Base-by-base conservation (phyloP, 37 sponge, comb jelly and placozoan species). In the Tethya wilhelma region DNA sequence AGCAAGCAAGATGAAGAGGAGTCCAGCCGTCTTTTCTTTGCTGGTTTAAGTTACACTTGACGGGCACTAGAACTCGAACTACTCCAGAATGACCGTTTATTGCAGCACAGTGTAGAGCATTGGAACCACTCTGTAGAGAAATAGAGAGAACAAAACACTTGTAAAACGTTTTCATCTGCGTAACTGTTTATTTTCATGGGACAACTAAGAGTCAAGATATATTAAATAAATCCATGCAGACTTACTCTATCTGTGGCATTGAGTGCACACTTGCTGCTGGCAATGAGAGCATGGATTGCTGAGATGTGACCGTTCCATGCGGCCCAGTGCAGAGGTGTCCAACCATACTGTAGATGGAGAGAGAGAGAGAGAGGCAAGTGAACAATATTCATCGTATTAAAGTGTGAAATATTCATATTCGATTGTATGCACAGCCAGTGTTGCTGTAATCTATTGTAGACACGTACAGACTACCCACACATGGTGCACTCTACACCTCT, bases 321-420 rank as follows among this genome's bases (percentile, higher is more conserved):
- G 4, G 90, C 85, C 90, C 90, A 90, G 77, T 90, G 90, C 22
- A 90, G 45, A 38, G 90, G 63, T n/a, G 81, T 84, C 90, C 90
- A 90, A 7, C 90, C 90, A 69, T 90, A 90, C 85, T 89, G 82
- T 37, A 75, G 26, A 40, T 11, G 43, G 6, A 11, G 42, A 23
- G 44, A 63, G 49, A 23, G 26, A 7, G 58, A 9, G 4, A 40
- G 9, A 36, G 38, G n/a, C n/a, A n/a, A n/a, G n/a, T n/a, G n/a
- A n/a, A n/a, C n/a, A n/a, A n/a, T n/a, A n/a, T n/a, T n/a, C n/a
- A n/a, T n/a, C n/a, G n/a, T n/a, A n/a, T n/a, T n/a, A n/a, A n/a
- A n/a, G n/a, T n/a, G n/a, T n/a, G n/a, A n/a, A n/a, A n/a, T n/a
- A n/a, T n/a, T n/a, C n/a, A n/a, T n/a, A n/a, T n/a, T n/a, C n/a